phyloP scores from a whole-genome alignment of 2,888 invertebrate genomes.

The Pristionchus exspectatus region DNA sequence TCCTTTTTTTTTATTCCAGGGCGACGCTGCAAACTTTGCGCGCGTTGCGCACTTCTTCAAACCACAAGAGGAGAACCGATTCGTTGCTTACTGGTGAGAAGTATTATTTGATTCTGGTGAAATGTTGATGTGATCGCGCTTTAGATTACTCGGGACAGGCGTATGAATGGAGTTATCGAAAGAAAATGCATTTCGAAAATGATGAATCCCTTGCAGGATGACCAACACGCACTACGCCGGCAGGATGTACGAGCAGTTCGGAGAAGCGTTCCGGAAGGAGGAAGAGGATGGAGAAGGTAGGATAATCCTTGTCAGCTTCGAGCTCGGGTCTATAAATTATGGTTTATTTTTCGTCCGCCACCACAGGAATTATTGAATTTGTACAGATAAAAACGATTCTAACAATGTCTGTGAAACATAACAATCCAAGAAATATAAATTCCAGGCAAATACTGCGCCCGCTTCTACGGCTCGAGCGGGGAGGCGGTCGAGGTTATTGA shows the following conservation, averaged over 20 bases:
- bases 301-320: background rate
- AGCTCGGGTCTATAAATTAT: too few relatives aligned
- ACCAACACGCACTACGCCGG: constrained; percentile 30
- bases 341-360: background rate
- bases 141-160: too few relatives aligned
- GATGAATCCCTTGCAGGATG: background rate
- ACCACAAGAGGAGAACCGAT: background rate
- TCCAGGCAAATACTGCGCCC: constrained; percentile 18
- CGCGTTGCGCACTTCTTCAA: constrained; percentile 20
- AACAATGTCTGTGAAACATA: background rate
- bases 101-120: background rate
- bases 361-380: too few relatives aligned
- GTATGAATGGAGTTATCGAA: too few relatives aligned
- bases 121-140: background rate
- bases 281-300: background rate
- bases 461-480: background rate
- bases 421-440: background rate
- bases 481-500: background rate
- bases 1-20: background rate
- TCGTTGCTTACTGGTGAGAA: constrained; percentile 14
- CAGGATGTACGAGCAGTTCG: constrained; percentile 35
- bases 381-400: too few relatives aligned
- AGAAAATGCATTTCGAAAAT: too few relatives aligned
- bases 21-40: background rate
- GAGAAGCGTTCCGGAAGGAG: constrained; percentile 19